A percentile compares a stretch with the other conserved stretches of the same genome.
Evolutionary conservation across 2,888 invertebrate genomes (phyloP).

Genomic region (Ormia ochracea): DNA sequence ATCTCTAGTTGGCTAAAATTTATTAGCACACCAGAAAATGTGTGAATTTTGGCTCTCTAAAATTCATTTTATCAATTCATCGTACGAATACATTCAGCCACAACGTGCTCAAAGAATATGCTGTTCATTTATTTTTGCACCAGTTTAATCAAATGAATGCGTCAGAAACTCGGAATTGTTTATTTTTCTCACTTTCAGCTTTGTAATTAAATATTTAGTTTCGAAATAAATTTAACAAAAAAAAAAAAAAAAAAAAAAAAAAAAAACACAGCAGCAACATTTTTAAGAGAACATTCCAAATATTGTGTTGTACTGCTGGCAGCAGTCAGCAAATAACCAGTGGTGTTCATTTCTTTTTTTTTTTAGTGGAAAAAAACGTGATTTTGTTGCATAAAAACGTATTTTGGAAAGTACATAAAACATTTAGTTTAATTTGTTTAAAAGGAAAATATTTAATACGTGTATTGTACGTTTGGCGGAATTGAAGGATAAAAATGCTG

Average conservation of each 20-base stretch:
- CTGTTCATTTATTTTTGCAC: neutral
- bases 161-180: conserved; percentile 3
- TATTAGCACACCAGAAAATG: conserved; percentile 32
- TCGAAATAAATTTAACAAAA: neutral
- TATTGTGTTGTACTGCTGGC: neutral
- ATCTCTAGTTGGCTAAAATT: conserved; percentile 25
- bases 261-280: too few species aligned
- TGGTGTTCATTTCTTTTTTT: neutral
- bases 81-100: neutral
- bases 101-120: neutral
- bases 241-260: neutral
- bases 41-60: neutral
- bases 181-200: conserved; percentile 15
- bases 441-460: neutral
- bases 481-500: neutral
- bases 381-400: neutral
- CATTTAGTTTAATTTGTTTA: neutral
- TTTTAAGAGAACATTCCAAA: neutral
- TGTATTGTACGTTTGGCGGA: neutral
- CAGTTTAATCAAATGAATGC: conserved; percentile 3
- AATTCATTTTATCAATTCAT: neutral
- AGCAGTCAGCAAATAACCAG: neutral
- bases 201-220: conserved; percentile 17
- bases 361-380: conserved; percentile 13
- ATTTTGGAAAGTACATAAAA: conserved; percentile 19